phyloP scores from a whole-genome alignment of 2,888 invertebrate species.

The Lysandra bellargus region DNA sequence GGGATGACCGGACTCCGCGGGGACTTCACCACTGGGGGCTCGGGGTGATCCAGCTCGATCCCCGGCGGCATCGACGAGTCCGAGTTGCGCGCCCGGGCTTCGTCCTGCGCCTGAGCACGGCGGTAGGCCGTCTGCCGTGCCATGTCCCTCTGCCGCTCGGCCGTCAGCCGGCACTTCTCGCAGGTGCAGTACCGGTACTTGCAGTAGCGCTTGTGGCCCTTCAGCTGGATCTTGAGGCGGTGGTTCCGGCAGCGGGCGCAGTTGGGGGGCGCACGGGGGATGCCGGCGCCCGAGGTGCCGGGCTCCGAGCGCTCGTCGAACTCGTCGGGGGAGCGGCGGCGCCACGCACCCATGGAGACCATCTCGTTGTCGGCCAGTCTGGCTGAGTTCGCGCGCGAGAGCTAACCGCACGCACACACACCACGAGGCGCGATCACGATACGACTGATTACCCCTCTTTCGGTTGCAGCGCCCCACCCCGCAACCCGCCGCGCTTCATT shows the following conservation, averaged over 20 bases:
- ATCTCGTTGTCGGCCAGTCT: conserved; percentile 48
- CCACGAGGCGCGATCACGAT: conserved; percentile 70
- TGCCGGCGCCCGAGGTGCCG: conserved; percentile 78
- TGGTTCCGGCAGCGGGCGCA: conserved; percentile 97
- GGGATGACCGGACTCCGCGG: conserved; percentile 61
- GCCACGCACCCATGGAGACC: conserved; percentile 75
- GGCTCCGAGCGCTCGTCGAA: conserved; percentile 74
- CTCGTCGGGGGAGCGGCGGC: conserved; percentile 72
- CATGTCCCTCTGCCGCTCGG: conserved; percentile 93
- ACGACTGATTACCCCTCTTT: conserved; percentile 62
- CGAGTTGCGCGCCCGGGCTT: conserved; percentile 79
- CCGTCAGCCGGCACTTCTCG: conserved; percentile 91
- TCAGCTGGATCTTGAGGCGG: conserved; percentile 91
- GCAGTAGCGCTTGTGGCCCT: conserved; percentile 96
- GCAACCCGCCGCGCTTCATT: conserved; percentile 59
- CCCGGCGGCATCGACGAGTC: conserved; percentile 59
- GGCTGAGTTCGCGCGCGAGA: conserved; percentile 57
- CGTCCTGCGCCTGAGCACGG: conserved; percentile 92
- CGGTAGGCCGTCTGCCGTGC: conserved; percentile 91
- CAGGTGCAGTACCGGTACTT: conserved; percentile 87
- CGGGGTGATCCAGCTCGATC: conserved; percentile 71
- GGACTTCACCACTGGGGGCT: conserved; percentile 71
- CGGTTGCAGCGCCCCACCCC: conserved; percentile 53
- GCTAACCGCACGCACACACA: conserved; percentile 50
- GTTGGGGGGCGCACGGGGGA: conserved; percentile 91